Evolutionary conservation across 2,113 vertebrate genomes (phyloP), one percentile per base, ranked within the genome.

Genomic region (Myocastor coypus): DNA sequence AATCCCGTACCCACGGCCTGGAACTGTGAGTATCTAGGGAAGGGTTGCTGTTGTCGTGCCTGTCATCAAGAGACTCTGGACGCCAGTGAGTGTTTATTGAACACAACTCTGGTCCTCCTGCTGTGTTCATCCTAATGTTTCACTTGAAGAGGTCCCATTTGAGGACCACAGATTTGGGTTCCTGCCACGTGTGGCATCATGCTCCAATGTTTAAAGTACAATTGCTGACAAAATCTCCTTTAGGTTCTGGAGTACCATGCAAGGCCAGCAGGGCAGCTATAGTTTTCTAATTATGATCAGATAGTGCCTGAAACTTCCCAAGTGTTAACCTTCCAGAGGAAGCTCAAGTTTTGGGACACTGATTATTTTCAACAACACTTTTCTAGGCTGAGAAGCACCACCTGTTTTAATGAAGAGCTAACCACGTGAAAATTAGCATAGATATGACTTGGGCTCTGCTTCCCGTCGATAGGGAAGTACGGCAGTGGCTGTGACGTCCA

Each of bases 1-100:
- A 96, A 99, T 99, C 96, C 99, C 99, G 0, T 99, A 99, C 92
- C 99, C 99, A 0, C 98, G 99, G 16, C 99, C 99, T 37, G 99
- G 99, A 96, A 99, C 99, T 0, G 99, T 99, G 98, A 99, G 99
- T 99, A 98, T 52, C 3, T 10, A 69, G 30, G 40, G 61, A 91
- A 68, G 1, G 26, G 81, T 46, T 16, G 40, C 66, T 78, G 17
- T 71, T 73, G 34, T 69, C 75, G 94, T 95, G 57, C 66, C 92
- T 92, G 17, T 97, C 94, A 93, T 93, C 75, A 96, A 80, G 64
- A 96, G 96, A 78, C 97, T 94, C 82, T 37, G 66, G 66, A 14
- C 73, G 73, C 19, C 55, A 59, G 11, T 68, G 66, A 28, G 17
- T 20, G n/a, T 59, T 59, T 82, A 77, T 81, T 89, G 66, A 92